Conservation (phyloP, 2,797 vertebrate species). For the Ambastaia sidthimunki region DNA sequence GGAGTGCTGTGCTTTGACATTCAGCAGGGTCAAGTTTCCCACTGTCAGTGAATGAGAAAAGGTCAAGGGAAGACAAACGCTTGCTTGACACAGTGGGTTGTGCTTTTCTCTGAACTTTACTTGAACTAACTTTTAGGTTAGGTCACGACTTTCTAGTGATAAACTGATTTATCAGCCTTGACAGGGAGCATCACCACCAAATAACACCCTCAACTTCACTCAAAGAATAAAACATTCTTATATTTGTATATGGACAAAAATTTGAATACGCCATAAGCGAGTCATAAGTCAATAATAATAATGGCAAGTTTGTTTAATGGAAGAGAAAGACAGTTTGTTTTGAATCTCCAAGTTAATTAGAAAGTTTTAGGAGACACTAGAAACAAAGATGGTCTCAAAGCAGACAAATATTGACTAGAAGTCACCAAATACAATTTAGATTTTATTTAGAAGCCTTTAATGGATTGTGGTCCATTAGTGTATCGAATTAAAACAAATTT, state of each 20-base stretch:
- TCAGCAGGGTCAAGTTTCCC: neutral
- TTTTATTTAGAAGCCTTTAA: too few species aligned
- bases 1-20: neutral
- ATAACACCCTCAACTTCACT: neutral
- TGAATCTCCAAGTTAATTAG: too few species aligned
- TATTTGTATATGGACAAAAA: too few species aligned
- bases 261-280: too few species aligned
- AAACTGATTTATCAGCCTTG: neutral
- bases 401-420: too few species aligned
- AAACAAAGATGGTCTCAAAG: too few species aligned
- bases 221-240: neutral
- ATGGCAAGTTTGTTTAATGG: too few species aligned
- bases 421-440: too few species aligned
- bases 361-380: too few species aligned
- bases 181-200: neutral
- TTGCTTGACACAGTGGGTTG: neutral
- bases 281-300: too few species aligned
- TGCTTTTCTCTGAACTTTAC: neutral
- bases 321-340: too few species aligned
- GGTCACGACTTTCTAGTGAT: neutral
- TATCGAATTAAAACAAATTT: neutral
- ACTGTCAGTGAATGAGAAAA: neutral
- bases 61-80: conserved; percentile 9
- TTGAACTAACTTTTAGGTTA: neutral
- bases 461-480: too few species aligned